Evolutionary conservation across 2,888 invertebrate genomes (phyloP).

Genomic region (Nymphalis urticae): DNA sequence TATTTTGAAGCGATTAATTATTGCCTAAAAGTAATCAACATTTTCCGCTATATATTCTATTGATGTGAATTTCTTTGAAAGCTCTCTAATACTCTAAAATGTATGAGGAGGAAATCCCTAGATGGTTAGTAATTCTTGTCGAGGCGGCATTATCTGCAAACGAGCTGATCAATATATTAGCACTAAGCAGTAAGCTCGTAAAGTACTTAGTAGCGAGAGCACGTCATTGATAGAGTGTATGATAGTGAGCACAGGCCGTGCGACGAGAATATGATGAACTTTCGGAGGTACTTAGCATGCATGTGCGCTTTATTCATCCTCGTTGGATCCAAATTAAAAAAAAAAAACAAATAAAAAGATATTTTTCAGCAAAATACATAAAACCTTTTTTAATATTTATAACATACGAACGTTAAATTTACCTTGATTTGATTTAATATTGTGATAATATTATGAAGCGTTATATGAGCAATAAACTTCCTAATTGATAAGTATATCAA

Average conservation of each 20-base stretch:
- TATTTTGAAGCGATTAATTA: too few species aligned
- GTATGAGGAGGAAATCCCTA: slow-evolving; percentile 26
- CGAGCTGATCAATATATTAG: slow-evolving; percentile 61
- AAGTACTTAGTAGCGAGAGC: slow-evolving; percentile 56
- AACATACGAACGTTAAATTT: too few species aligned
- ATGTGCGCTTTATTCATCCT: neutral
- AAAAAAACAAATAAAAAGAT: neutral
- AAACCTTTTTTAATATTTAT: too few species aligned
- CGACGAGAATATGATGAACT: slow-evolving; percentile 24
- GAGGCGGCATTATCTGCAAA: slow-evolving; percentile 51
- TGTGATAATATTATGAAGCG: too few species aligned
- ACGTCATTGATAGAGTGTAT: slow-evolving; percentile 53
- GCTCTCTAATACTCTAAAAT: neutral
- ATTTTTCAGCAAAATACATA: too few species aligned
- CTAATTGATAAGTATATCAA: too few species aligned
- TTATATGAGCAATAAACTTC: too few species aligned
- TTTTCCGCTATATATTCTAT: neutral
- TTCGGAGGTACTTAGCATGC: slow-evolving; percentile 13
- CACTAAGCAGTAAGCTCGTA: slow-evolving; percentile 56
- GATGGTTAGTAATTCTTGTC: slow-evolving; percentile 12
- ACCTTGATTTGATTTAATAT: too few species aligned
- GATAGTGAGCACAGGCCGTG: slow-evolving; percentile 37
- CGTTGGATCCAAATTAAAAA: neutral
- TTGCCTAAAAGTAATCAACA: neutral
- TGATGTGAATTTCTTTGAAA: slow-evolving; percentile 4